Evolutionary conservation across 2,797 vertebrate genomes (phyloP).

Genomic region (Coregonus ussuriensis): DNA sequence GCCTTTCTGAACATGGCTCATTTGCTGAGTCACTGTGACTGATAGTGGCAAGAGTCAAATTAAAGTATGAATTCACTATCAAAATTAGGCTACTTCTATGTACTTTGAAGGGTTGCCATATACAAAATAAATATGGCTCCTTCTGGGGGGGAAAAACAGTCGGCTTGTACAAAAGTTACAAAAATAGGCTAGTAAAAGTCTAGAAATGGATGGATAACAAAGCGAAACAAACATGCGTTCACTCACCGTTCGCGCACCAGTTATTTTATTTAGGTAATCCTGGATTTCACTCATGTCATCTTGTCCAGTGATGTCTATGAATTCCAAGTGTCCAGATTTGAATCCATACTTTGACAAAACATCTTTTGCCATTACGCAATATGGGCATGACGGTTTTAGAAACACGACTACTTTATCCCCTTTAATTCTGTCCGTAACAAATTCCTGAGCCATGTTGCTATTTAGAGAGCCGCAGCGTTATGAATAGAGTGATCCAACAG

Average conservation of each 20-base stretch:
- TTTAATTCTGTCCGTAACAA: slow-evolving; percentile 57
- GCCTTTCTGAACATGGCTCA: no score
- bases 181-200: no score
- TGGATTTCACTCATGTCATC: slow-evolving; percentile 48
- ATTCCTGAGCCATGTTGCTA: slow-evolving; percentile 62
- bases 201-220: neutral
- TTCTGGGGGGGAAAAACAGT: no score
- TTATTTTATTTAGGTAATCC: slow-evolving; percentile 60
- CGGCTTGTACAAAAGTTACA: no score
- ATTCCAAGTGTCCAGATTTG: slow-evolving; percentile 55
- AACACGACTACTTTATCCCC: slow-evolving; percentile 68
- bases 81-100: no score
- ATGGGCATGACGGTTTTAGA: slow-evolving; percentile 64
- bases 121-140: no score
- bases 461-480: neutral
- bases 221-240: neutral
- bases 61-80: no score
- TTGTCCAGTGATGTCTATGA: slow-evolving; percentile 56
- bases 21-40: no score
- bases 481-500: neutral
- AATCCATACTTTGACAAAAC: slow-evolving; percentile 54
- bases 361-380: slow-evolving; percentile 41
- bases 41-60: no score
- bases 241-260: slow-evolving; percentile 47
- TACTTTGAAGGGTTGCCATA: no score